These are phyloP conservation scores for Rhagonycha fulva DNA, from an alignment of 2,888 invertebrate species.

Conservation along the genomic window DNA sequence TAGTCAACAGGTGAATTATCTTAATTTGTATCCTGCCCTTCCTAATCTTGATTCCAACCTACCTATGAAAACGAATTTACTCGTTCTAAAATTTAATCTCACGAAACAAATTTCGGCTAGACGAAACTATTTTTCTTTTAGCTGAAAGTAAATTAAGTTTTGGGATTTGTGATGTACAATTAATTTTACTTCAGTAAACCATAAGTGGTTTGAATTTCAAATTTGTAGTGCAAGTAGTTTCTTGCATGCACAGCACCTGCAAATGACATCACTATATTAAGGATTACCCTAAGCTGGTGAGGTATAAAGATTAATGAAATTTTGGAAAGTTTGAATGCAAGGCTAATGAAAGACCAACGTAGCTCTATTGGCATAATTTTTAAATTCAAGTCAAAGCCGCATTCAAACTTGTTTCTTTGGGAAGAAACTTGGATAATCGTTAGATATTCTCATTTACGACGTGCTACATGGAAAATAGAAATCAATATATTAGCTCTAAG, in stretches of 20 bases:
- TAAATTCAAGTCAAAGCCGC: neutral
- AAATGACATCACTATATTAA: neutral
- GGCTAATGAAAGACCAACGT: neutral
- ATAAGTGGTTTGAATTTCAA: neutral
- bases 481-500: neutral
- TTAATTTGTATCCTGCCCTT: neutral
- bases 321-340: neutral
- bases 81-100: neutral
- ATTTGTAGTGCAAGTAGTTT: neutral
- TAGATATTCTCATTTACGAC: neutral
- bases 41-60: neutral
- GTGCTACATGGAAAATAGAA: neutral
- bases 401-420: neutral
- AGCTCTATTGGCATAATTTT: neutral
- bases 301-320: neutral
- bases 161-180: neutral
- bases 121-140: neutral
- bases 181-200: neutral
- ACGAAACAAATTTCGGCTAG: neutral
- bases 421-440: neutral
- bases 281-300: neutral
- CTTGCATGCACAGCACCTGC: neutral
- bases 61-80: neutral
- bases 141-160: neutral
- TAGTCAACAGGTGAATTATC: neutral